Evolutionary conservation across 2,113 vertebrate species (phyloP), one percentile per base, ranked within the genome.

Genomic region (Ctenodactylus gundi): DNA sequence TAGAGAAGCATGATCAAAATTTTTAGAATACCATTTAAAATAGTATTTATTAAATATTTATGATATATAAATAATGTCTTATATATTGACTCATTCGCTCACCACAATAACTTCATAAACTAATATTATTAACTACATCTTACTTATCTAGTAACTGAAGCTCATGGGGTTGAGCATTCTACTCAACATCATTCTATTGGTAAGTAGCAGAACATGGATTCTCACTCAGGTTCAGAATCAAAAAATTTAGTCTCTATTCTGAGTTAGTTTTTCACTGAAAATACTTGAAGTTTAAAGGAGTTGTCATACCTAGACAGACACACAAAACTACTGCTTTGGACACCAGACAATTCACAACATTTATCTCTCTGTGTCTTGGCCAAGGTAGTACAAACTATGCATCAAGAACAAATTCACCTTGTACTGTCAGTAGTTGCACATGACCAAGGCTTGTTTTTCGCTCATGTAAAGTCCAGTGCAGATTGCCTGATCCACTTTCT

Each of bases 261-360:
- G 60, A 87, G 51, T 58, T 31, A 29, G 39, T 92, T 55, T 34
- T 78, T 85, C 36, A 64, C 13, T 60, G 84, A 20, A 9, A 91
- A 46, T 68, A 83, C 58, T 46, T 92, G 81, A 96, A 73, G 49
- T 78, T 86, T 83, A 34, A 90, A 31, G 55, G 41, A n/a, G 36
- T 83, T 68, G 25, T 78, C 64, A 73, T n/a, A 93, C 2, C 62
- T 17, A 80, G 10, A 95, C 4, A 31, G 11, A n/a, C n/a, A n/a
- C 41, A n/a, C 6, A 95, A 53, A 90, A 75, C 20, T 23, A 78
- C 27, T 60, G 8, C 27, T 36, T 91, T 68, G 27, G 17, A 23
- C 18, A 10, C 62, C 64, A 36, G 27, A 31, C 14, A 67, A 83
- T n/a, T 31, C 55, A 39, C 58, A 58, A 75, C 75, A 31, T 87